Evolutionary conservation across 2,888 invertebrate species (phyloP).

Genomic region (Seira ritae): DNA sequence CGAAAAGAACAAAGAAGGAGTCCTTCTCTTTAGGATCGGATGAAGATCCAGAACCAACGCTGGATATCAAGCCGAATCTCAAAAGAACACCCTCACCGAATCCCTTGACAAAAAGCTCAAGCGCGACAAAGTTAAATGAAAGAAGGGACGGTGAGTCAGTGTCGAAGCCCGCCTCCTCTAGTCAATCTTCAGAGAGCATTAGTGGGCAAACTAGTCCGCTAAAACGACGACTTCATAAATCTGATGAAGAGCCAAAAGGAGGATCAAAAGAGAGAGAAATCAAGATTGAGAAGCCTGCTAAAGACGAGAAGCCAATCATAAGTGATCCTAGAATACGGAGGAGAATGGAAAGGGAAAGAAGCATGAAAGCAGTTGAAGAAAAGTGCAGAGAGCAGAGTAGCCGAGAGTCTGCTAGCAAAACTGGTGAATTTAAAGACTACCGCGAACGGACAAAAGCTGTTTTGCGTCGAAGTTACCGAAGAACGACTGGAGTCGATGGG

Average conservation of each 20-base stretch:
- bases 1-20: conserved; percentile 18
- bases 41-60: conserved; percentile 22
- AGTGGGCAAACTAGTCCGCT: conserved; percentile 38
- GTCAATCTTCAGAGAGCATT: conserved; percentile 29
- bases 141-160: too few species aligned
- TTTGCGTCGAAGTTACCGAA: conserved; percentile 62
- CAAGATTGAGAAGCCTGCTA: conserved; percentile 14
- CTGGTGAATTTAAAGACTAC: conserved; percentile 58
- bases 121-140: too few species aligned
- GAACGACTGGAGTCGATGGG: conserved; percentile 37
- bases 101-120: neutral
- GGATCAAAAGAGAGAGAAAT: conserved; percentile 31
- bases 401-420: conserved; percentile 29
- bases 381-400: conserved; percentile 5
- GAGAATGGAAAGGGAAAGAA: conserved; percentile 30
- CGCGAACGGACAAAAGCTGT: conserved; percentile 55
- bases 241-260: neutral
- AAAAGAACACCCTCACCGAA: neutral
- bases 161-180: conserved; percentile 2
- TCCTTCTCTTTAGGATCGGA: neutral
- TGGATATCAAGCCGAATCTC: neutral
- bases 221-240: conserved; percentile 33
- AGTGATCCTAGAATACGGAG: conserved; percentile 41
- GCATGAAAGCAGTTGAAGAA: neutral
- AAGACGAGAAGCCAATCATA: conserved; percentile 28